Conservation (phyloP, 2,888 invertebrate genomes). For the Drosophila gaucha region DNA sequence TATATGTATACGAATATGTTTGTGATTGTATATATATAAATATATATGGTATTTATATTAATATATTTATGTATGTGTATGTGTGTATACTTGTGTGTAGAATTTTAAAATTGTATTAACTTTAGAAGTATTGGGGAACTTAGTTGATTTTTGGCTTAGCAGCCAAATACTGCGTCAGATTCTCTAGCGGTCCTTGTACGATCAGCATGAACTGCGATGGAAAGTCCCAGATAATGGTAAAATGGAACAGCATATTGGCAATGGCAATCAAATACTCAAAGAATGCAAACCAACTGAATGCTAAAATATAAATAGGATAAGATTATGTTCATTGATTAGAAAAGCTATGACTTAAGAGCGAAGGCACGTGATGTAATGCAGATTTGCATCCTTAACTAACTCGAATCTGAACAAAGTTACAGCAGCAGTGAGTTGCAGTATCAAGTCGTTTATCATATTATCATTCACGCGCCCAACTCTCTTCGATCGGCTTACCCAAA, state of each 20-base stretch:
- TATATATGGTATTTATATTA: too few species aligned
- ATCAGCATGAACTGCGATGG: slow-evolving; percentile 92
- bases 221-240: slow-evolving; percentile 94
- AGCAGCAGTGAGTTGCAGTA: too few species aligned
- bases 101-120: slow-evolving; percentile 17
- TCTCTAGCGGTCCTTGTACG: slow-evolving; percentile 86
- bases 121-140: not conserved
- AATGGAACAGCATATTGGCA: slow-evolving; percentile 96
- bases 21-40: slow-evolving; percentile 3
- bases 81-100: slow-evolving; percentile 9
- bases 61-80: slow-evolving; percentile 4
- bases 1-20: slow-evolving; percentile 6
- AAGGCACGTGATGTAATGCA: not conserved
- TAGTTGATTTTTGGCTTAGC: slow-evolving; percentile 60
- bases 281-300: slow-evolving; percentile 97
- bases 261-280: slow-evolving; percentile 96
- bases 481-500: slow-evolving; percentile 88
- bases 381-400: not conserved
- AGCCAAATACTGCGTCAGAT: slow-evolving; percentile 80
- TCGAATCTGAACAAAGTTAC: not conserved
- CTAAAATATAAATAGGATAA: slow-evolving; percentile 85
- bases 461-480: not conserved
- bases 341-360: not conserved
- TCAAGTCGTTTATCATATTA: too few species aligned
- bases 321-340: not conserved